phyloP scores from a whole-genome alignment of 2,797 vertebrate species.

The Notolepis coatsorum region DNA sequence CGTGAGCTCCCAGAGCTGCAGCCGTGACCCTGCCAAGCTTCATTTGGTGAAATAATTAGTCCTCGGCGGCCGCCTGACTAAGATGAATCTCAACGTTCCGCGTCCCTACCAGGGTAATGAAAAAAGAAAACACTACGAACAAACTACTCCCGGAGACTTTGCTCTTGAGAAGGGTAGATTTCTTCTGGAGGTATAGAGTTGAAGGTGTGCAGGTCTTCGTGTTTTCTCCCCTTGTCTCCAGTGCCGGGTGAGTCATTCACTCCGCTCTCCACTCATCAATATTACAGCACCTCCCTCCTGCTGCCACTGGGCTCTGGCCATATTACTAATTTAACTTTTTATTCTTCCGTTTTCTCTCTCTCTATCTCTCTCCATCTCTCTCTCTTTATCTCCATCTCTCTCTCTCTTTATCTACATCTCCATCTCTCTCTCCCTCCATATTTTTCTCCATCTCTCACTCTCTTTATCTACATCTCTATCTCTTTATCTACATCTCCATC shows the following conservation, averaged over 20 bases:
- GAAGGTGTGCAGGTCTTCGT: constrained; percentile 20
- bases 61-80: not conserved
- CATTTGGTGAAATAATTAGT: not conserved
- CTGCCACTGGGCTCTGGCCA: constrained; percentile 53
- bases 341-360: constrained; percentile 67
- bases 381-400: too few relatives aligned
- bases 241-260: constrained; percentile 68
- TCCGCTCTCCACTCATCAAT: constrained; percentile 78
- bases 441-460: too few relatives aligned
- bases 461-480: too few relatives aligned
- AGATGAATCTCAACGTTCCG: not conserved
- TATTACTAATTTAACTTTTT: constrained; percentile 83
- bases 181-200: not conserved
- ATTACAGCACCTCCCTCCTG: constrained; percentile 70
- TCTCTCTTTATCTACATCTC: too few relatives aligned
- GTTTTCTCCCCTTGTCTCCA: constrained; percentile 26
- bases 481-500: too few relatives aligned
- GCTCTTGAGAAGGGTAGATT: too few relatives aligned
- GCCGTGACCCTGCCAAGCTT: not conserved
- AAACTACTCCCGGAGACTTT: too few relatives aligned
- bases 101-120: not conserved
- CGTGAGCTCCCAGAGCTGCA: not conserved
- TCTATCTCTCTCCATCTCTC: too few relatives aligned
- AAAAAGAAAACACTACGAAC: not conserved
- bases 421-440: too few relatives aligned